A percentile compares a stretch with the other conserved stretches of the same genome.
Conservation (phyloP, 2,797 vertebrate species). For the Hydrolagus colliei region DNA sequence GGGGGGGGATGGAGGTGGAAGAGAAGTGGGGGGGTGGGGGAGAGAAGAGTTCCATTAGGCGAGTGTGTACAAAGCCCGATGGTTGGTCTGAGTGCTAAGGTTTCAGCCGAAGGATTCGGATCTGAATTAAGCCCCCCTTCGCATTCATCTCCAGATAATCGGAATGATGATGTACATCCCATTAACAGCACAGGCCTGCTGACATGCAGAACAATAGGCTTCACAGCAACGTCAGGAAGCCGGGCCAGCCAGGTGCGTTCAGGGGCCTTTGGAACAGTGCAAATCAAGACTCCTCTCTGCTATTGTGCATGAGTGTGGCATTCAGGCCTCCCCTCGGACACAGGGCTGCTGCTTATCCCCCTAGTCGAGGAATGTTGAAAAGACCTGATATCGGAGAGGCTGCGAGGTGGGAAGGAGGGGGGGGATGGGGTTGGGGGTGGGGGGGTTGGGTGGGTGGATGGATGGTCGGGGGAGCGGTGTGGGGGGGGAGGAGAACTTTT, state of each 20-base stretch:
- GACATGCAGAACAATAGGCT: conserved; percentile 64
- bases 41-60: conserved; percentile 5
- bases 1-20: too few relatives aligned
- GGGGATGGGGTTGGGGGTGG: background rate
- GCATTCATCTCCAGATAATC: conserved; percentile 58
- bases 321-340: conserved; percentile 11
- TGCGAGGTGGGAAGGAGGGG: background rate
- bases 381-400: conserved; percentile 12
- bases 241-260: conserved; percentile 58
- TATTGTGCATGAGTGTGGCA: conserved; percentile 34
- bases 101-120: conserved; percentile 64
- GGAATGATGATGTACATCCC: conserved; percentile 60
- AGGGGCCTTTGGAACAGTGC: conserved; percentile 47
- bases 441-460: too few relatives aligned
- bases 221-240: conserved; percentile 69
- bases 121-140: conserved; percentile 52
- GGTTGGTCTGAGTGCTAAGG: conserved; percentile 72
- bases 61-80: conserved; percentile 55
- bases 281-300: conserved; percentile 46
- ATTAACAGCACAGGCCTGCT: conserved; percentile 59
- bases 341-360: background rate
- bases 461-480: too few relatives aligned
- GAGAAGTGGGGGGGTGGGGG: background rate
- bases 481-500: background rate
- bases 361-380: conserved; percentile 13